Evolutionary conservation across 2,113 vertebrate species (phyloP).

Genomic region (Halcyon malimbica): DNA sequence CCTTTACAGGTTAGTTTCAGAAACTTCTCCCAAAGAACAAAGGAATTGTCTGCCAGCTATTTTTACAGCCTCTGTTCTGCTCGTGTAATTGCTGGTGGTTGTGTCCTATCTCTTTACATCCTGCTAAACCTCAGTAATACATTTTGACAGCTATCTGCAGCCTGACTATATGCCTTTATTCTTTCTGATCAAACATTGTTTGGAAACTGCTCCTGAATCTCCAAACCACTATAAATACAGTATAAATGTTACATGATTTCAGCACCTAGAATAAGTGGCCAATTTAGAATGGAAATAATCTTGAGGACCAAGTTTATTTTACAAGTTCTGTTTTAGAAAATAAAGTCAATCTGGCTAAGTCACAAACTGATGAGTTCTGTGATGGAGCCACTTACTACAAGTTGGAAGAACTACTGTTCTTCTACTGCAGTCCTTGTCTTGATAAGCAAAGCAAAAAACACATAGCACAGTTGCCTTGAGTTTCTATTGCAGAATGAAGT

Average conservation of each 20-base stretch:
- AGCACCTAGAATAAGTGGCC: neutral
- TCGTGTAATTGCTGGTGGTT: neutral
- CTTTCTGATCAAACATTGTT: neutral
- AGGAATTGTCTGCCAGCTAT: neutral
- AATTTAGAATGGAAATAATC: neutral
- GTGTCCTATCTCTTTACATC: neutral
- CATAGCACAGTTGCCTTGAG: neutral
- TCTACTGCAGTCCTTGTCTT: neutral
- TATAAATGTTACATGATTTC: neutral
- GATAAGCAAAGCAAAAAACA: neutral
- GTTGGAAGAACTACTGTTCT: neutral
- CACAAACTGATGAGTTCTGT: neutral
- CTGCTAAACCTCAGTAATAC: neutral
- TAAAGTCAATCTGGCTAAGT: neutral
- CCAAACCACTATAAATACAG: neutral
- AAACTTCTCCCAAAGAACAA: constrained; percentile 1
- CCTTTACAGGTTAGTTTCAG: constrained; percentile 90
- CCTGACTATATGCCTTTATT: neutral
- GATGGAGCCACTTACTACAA: neutral
- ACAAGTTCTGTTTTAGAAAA: neutral
- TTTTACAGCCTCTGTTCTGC: neutral
- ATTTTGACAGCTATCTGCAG: neutral
- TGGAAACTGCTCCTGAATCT: neutral
- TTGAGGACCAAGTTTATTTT: neutral
- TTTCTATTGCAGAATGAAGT: neutral